Evolutionary conservation across 2,113 vertebrate genomes (phyloP).

Genomic region (Prunella fulvescens): DNA sequence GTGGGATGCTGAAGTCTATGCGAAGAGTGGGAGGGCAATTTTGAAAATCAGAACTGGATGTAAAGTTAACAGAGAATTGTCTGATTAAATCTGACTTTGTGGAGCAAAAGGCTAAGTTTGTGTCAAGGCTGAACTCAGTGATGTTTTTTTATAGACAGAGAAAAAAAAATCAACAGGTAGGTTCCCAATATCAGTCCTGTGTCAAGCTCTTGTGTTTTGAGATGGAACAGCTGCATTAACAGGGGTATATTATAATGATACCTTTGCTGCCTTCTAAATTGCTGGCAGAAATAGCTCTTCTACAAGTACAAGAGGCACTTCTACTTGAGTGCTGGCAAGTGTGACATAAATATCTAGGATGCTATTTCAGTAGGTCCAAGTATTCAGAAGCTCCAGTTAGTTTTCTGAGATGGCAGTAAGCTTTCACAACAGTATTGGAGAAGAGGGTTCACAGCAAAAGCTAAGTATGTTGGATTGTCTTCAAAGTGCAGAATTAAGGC

Average conservation of each 20-base stretch:
- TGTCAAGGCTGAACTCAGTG: background rate
- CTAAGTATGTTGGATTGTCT: background rate
- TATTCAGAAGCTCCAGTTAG: background rate
- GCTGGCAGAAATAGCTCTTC: background rate
- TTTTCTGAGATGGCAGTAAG: background rate
- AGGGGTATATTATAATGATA: background rate
- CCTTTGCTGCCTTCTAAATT: constrained; percentile 1
- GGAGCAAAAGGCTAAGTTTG: background rate
- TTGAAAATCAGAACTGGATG: constrained; percentile 54
- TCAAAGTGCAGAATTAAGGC: background rate
- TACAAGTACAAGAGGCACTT: background rate
- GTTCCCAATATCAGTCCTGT: background rate
- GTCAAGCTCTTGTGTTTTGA: background rate
- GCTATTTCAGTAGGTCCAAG: background rate
- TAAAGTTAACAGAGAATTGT: constrained; percentile 32
- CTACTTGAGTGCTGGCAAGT: background rate
- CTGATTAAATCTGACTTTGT: background rate
- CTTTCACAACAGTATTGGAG: background rate
- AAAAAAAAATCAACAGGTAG: background rate
- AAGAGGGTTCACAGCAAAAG: background rate
- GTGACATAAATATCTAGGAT: background rate
- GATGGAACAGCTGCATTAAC: background rate
- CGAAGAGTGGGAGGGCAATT: constrained; percentile 45
- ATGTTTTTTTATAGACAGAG: background rate
- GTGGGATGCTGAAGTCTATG: constrained; percentile 60